phyloP scores from a whole-genome alignment of 2,797 vertebrate genomes.

The Tokudaia tokunoshimensis region DNA sequence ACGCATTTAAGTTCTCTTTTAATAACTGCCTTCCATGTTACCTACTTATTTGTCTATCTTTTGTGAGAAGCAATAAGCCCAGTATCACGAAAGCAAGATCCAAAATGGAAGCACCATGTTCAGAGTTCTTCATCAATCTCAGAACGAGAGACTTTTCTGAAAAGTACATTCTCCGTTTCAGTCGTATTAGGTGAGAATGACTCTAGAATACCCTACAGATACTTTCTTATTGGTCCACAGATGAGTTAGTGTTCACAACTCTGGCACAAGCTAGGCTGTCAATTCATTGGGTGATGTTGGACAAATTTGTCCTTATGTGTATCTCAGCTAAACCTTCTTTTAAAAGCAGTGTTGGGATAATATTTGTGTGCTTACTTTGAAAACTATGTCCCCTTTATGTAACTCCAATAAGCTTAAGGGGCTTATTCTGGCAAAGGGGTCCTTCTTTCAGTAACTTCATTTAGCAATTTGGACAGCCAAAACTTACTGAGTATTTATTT shows the following conservation, averaged over 20 bases:
- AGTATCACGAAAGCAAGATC: background rate
- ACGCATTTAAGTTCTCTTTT: background rate
- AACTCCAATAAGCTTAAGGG: background rate
- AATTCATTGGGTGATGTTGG: background rate
- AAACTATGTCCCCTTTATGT: background rate
- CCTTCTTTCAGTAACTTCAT: background rate
- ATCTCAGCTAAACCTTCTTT: background rate
- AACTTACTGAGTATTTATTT: background rate
- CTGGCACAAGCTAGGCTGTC: background rate
- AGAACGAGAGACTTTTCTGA: background rate
- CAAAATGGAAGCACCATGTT: background rate
- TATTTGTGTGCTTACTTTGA: background rate
- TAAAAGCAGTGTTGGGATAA: background rate
- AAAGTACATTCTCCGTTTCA: background rate
- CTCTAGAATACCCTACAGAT: background rate
- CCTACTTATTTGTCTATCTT: background rate
- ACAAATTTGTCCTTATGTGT: background rate
- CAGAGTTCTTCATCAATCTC: background rate
- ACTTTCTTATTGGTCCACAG: background rate
- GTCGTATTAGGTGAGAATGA: background rate
- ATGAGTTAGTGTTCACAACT: accelerated
- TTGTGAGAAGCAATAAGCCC: background rate
- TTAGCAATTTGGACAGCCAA: background rate
- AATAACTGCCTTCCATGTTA: background rate
- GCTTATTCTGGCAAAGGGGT: background rate